phyloP scores from a whole-genome alignment of 2,797 vertebrate genomes.

The Coregonus sp. region DNA sequence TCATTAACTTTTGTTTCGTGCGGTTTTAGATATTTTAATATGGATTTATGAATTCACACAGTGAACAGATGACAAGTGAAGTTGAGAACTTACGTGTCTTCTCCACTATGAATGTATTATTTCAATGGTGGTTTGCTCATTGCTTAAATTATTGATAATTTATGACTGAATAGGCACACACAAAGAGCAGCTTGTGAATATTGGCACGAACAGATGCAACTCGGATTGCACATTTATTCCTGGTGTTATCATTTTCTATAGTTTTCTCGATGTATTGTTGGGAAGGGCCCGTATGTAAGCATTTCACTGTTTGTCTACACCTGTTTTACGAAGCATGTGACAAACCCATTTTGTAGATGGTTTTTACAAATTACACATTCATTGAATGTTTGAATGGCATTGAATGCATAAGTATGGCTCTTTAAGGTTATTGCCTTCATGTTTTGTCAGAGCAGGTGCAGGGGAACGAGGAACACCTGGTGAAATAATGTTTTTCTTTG shows the following conservation, averaged over 20 bases:
- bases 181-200: neutral
- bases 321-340: too few species aligned
- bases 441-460: neutral
- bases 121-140: neutral
- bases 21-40: neutral
- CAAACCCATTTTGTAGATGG: neutral
- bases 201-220: neutral
- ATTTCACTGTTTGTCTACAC: too few species aligned
- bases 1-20: neutral
- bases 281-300: too few species aligned
- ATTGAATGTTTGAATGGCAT: neutral
- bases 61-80: neutral
- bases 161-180: neutral
- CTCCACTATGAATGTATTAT: neutral
- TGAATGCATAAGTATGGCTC: neutral
- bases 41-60: neutral
- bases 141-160: neutral
- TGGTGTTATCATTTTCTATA: neutral
- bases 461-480: neutral
- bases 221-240: neutral
- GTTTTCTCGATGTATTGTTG: too few species aligned
- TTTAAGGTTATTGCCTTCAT: neutral
- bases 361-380: neutral
- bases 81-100: neutral
- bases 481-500: neutral